Evolutionary conservation across 1,140 invertebrate species (phyloP).

Genomic region (Tetranychus cinnabarinus): DNA sequence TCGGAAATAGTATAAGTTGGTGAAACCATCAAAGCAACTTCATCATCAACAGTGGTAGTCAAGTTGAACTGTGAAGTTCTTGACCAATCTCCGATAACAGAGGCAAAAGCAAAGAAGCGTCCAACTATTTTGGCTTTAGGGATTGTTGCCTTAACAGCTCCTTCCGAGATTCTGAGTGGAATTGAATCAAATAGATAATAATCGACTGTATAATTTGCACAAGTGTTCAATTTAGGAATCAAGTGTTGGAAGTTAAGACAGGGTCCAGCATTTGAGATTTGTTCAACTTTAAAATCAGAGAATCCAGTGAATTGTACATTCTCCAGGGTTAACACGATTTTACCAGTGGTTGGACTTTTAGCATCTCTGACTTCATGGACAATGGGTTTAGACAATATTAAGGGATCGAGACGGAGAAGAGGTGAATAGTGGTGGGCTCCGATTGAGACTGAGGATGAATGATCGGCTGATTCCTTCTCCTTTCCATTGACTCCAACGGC

Average conservation of each 20-base stretch:
- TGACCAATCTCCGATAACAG: background rate
- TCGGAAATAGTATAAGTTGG: background rate
- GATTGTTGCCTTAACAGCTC: background rate
- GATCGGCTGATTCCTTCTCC: too few species aligned
- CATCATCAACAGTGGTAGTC: background rate
- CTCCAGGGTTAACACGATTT: background rate
- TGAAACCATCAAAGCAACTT: background rate
- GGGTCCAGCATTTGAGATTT: background rate
- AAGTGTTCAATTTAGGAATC: background rate
- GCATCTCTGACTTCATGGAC: background rate
- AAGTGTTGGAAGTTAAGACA: background rate
- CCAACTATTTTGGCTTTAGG: background rate
- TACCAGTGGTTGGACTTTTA: background rate
- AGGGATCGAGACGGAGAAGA: background rate
- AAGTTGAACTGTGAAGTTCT: background rate
- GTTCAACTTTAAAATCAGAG: background rate
- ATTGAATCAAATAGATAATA: conserved; percentile 1
- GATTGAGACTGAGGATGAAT: too few species aligned
- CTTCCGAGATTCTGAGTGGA: background rate
- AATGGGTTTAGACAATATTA: background rate
- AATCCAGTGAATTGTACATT: background rate
- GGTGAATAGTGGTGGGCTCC: background rate
- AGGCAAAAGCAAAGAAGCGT: background rate
- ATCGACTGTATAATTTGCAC: conserved; percentile 1
- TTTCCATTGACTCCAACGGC: too few species aligned